Conservation (phyloP, 2,113 vertebrate species). For the Atractosteus spatula region DNA sequence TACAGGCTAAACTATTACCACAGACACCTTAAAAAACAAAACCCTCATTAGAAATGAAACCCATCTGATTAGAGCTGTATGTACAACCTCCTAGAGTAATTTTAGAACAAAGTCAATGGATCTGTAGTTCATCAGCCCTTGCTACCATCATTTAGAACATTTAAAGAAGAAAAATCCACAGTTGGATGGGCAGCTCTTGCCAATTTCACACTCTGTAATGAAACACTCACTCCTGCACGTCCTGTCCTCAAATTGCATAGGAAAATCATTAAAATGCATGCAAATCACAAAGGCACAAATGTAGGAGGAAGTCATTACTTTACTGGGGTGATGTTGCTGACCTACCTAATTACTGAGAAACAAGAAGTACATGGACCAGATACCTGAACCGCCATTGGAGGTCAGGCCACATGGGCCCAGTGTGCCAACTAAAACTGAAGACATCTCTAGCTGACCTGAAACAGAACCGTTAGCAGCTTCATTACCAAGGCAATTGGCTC, state of each 20-base stretch:
- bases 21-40: neutral
- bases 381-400: neutral
- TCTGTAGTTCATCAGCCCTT: neutral
- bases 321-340: constrained; percentile 47
- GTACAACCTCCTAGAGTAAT: neutral
- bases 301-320: constrained; percentile 37
- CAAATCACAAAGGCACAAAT: constrained; percentile 33
- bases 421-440: neutral
- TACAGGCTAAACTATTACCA: neutral
- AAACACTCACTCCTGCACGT: constrained; percentile 24
- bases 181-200: constrained; percentile 28
- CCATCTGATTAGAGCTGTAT: too few species aligned
- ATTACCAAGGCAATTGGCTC: constrained; percentile 16
- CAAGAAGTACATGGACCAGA: neutral
- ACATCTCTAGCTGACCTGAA: constrained; percentile 14
- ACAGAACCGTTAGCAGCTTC: constrained; percentile 11
- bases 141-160: neutral
- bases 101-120: neutral
- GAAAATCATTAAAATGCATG: constrained; percentile 41
- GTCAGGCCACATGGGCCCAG: neutral
- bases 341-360: constrained; percentile 59
- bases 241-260: constrained; percentile 30
- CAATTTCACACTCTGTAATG: constrained; percentile 50
- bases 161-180: too few species aligned
- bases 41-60: neutral